A percentile compares a stretch with the other conserved stretches of the same genome.
Evolutionary conservation across 2,113 vertebrate genomes (phyloP).

Genomic region (Ctenodactylus gundi): DNA sequence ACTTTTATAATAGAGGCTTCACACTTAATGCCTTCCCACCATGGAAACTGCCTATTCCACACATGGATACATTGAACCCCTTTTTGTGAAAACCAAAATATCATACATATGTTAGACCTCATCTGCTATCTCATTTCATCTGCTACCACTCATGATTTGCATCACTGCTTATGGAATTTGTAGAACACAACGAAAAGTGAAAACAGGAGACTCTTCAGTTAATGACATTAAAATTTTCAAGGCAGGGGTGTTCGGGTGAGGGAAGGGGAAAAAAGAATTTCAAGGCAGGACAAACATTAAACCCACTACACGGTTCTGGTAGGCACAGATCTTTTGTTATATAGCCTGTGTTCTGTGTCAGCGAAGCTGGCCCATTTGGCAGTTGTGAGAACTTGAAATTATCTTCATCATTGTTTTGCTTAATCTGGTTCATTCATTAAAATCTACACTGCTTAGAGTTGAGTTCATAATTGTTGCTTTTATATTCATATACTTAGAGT

Average conservation of each 20-base stretch:
- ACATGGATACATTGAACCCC: not conserved
- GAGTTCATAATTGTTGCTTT: not conserved
- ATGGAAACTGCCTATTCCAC: not conserved
- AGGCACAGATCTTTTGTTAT: not conserved
- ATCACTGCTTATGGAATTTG: not conserved
- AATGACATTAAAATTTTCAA: not conserved
- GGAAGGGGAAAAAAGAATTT: no score
- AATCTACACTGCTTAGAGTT: not conserved
- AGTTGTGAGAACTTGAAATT: not conserved
- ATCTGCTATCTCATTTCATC: not conserved
- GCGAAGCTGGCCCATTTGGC: not conserved
- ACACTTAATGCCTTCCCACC: not conserved
- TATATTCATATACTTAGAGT: not conserved
- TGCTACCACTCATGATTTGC: not conserved
- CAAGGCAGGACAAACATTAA: not conserved
- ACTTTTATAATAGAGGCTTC: not conserved
- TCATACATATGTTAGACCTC: not conserved
- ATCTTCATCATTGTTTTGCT: not conserved
- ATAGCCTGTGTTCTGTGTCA: not conserved
- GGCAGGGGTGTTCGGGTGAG: no score
- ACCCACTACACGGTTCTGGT: not conserved
- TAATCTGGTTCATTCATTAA: not conserved
- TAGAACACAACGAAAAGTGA: not conserved
- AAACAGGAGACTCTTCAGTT: not conserved
- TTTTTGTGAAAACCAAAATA: not conserved